Evolutionary conservation across 2,113 vertebrate species (phyloP).

Genomic region (human): GRCh38 chr2:127193501-127194000

Average conservation of each 20-base stretch:
- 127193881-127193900: accelerated
- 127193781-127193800: conserved; percentile 95
- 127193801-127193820: conserved; percentile 92
- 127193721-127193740: neutral
- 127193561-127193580: too few species aligned
- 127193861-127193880: conserved; percentile 87
- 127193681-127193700: neutral
- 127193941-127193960: neutral
- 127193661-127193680: neutral
- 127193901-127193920: neutral
- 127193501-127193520: neutral
- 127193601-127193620: neutral
- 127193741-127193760: neutral
- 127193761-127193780: neutral
- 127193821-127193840: conserved; percentile 92
- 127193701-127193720: neutral
- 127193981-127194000: neutral
- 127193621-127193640: neutral
- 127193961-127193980: neutral
- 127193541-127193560: too few species aligned
- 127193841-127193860: conserved; percentile 95
- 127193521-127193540: neutral
- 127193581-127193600: neutral
- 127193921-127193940: neutral
- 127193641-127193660: neutral